Base-by-base conservation (phyloP, 2,888 invertebrate species). In the Hoplodrina blanda region DNA sequence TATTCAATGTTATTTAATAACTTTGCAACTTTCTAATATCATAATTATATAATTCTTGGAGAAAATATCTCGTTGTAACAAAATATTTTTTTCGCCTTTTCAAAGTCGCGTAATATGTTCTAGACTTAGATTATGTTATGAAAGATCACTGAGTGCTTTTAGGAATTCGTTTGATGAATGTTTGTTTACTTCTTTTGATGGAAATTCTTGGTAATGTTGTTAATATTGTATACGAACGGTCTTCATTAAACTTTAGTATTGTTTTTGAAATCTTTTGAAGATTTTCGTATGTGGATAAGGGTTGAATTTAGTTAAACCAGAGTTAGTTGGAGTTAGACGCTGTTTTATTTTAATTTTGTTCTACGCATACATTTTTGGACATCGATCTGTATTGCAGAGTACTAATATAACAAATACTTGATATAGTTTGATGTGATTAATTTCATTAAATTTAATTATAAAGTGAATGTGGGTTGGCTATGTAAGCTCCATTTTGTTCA, bases 1-100 rank as follows among this genome's bases (percentile, higher is more conserved):
- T 84, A 83, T 80, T 80, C 81, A 77, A 84, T 83, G 81, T 84
- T 82, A 84, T 86, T 81, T 88, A 83, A 88, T 86, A 89, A 87
- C 81, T 90, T 89, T 66, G 67, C 62, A 85, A 87, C 78, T 85
- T 88, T 85, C 69, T 82, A 80, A 83, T 81, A 81, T 62, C 41
- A 75, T 72, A 81, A 25, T 79, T 50, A n/a, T n/a, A n/a, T n/a
- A n/a, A n/a, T 84, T 72, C 61, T 69, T 57, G 11, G 65, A 64
- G 60, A 66, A 76, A 71, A 73, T 61, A 53, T 73, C 15, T 64
- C 33, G 50, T 73, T 71, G 46, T 63, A 56, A 65, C n/a, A 57
- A 56, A 69, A 69, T 17, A 61, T 62, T 46, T 81, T 69, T 55
- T 70, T 30, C 54, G 20, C 25, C 46, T 20, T 54, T 64, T 15